Percentiles rank a stretch among this genome's conserved stretches.
Evolutionary conservation across 2,113 vertebrate genomes (phyloP).

Genomic region (Callopanchax toddi): DNA sequence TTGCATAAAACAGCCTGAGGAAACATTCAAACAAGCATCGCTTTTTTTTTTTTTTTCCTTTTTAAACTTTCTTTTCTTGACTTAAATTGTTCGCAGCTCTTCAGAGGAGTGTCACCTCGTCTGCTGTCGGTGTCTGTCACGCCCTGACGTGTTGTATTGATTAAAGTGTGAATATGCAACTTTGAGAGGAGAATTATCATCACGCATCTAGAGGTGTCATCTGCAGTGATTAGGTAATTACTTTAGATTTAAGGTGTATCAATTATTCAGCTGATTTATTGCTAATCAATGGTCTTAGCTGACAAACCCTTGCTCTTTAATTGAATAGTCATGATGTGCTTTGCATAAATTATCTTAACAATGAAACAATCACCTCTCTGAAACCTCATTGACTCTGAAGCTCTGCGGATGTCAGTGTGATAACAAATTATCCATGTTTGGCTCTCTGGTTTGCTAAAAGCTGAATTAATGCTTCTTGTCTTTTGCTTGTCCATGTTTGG

Average conservation of each 20-base stretch:
- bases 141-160: conserved; percentile 1
- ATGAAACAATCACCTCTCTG: conserved; percentile 7
- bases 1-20: conserved; percentile 67
- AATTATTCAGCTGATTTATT: conserved; percentile 50
- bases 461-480: too few species aligned
- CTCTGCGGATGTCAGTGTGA: not conserved
- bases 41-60: conserved; percentile 7
- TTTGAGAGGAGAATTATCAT: conserved; percentile 31
- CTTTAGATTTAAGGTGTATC: conserved; percentile 44
- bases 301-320: conserved; percentile 41
- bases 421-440: conserved; percentile 4
- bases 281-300: conserved; percentile 39
- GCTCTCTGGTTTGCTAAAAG: too few species aligned
- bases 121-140: conserved; percentile 20
- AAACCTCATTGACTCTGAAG: conserved; percentile 11
- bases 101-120: conserved; percentile 20
- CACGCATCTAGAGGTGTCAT: conserved; percentile 21
- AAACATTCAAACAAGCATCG: conserved; percentile 61
- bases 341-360: conserved; percentile 22
- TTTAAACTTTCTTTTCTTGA: not conserved
- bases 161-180: conserved; percentile 25
- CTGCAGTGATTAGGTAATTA: conserved; percentile 43
- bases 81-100: conserved; percentile 27
- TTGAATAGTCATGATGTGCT: conserved; percentile 27
- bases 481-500: too few species aligned